Evolutionary conservation across 2,113 vertebrate genomes (phyloP).

Genomic region (Phycodurus eques): DNA sequence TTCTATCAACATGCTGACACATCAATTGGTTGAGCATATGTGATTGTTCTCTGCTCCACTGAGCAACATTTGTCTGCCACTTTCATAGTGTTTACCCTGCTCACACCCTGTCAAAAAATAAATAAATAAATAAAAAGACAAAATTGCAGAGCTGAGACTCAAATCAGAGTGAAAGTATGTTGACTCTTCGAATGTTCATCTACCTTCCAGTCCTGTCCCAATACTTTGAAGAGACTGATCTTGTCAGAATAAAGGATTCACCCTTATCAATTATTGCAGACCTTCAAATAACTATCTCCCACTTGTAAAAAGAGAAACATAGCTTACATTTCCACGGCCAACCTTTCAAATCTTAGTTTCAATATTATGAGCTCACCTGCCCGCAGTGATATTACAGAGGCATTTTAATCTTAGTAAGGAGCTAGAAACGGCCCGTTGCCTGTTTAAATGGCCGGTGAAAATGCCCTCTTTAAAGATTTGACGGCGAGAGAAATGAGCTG

Average conservation of each 20-base stretch:
- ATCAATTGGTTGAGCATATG: conserved; percentile 4
- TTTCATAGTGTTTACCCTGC: background rate
- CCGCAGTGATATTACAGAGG: conserved; percentile 1
- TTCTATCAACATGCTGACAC: background rate
- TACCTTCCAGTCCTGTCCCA: background rate
- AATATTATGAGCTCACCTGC: conserved; percentile 1
- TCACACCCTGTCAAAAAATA: background rate
- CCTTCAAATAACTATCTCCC: conserved; percentile 1
- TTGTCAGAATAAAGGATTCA: background rate
- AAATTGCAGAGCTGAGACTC: background rate
- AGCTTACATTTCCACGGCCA: background rate
- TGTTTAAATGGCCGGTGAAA: conserved; percentile 7
- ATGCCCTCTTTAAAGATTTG: conserved; percentile 3
- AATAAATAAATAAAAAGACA: background rate
- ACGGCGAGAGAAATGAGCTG: conserved; percentile 2
- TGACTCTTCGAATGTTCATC: background rate
- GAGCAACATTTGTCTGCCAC: conserved; percentile 3
- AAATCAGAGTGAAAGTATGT: background rate
- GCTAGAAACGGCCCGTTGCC: background rate
- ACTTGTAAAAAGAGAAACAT: background rate
- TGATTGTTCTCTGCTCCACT: conserved; percentile 3
- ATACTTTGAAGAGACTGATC: background rate
- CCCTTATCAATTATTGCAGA: background rate
- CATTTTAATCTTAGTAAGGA: background rate
- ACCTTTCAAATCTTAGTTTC: background rate